Conservation (phyloP, 1,140 invertebrate genomes). For the Coelopa frigida region DNA sequence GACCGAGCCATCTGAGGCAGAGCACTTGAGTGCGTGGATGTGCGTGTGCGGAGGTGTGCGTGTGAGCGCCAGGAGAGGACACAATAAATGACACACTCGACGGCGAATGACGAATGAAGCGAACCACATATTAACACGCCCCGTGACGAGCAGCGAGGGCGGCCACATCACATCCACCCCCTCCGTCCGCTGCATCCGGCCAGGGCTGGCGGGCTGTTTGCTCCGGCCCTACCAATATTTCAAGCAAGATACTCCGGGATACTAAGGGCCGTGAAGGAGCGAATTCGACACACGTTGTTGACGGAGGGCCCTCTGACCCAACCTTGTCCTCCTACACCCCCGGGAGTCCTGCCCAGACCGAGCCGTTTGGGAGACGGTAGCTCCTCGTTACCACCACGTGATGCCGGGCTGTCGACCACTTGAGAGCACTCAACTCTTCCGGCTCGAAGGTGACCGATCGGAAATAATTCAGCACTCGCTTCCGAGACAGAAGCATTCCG, state of each 20-base stretch:
- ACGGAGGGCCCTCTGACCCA: too few relatives aligned
- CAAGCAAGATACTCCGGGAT: neutral
- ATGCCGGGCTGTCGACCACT: too few relatives aligned
- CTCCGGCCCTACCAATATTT: neutral
- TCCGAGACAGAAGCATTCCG: too few relatives aligned
- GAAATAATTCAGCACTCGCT: too few relatives aligned
- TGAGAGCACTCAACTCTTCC: too few relatives aligned
- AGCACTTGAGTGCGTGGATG: neutral
- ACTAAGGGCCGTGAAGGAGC: neutral
- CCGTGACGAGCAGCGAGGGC: neutral
- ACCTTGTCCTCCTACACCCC: too few relatives aligned
- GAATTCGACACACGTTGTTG: neutral
- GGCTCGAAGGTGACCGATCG: too few relatives aligned
- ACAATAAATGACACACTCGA: constrained; percentile 6
- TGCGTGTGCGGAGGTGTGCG: neutral
- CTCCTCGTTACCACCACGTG: too few relatives aligned
- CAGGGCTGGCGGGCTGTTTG: neutral
- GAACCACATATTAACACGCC: neutral
- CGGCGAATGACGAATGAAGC: constrained; percentile 4
- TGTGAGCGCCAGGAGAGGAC: constrained; percentile 3
- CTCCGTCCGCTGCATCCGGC: neutral
- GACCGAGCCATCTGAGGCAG: neutral
- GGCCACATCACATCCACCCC: too few relatives aligned
- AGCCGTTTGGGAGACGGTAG: too few relatives aligned
- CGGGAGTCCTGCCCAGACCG: too few relatives aligned